Evolutionary conservation across 1,140 invertebrate genomes (phyloP).

Genomic region (Acyrthosiphon pisum): DNA sequence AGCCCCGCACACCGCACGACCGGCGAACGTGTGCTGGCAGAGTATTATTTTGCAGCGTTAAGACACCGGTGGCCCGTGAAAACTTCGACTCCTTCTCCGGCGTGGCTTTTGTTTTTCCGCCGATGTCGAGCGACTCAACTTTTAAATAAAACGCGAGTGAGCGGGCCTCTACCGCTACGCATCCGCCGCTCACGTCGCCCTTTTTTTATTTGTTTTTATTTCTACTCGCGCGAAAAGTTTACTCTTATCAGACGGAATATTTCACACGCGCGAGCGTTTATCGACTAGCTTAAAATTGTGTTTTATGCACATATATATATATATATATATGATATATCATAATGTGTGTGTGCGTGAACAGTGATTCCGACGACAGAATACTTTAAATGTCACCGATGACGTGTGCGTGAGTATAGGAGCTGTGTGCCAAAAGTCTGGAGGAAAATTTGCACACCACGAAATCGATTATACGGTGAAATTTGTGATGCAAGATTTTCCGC

Average conservation of each 20-base stretch:
- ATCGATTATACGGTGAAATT: background rate
- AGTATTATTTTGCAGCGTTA: constrained; percentile 12
- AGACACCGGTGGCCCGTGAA: constrained; percentile 17
- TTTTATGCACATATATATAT: background rate
- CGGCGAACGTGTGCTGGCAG: background rate
- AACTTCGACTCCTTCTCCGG: constrained; percentile 16
- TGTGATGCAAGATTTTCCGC: background rate
- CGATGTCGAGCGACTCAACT: background rate
- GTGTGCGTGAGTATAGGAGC: background rate
- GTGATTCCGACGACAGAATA: background rate
- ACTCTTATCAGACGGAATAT: background rate
- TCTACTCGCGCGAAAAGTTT: background rate
- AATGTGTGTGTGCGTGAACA: background rate
- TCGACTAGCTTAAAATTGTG: background rate
- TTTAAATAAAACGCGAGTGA: background rate
- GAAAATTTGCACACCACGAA: too few relatives aligned
- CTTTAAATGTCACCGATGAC: background rate
- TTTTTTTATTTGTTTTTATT: constrained; percentile 11
- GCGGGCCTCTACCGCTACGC: background rate
- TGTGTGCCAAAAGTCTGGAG: background rate
- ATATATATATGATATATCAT: background rate
- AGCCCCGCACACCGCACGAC: background rate
- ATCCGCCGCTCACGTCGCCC: background rate
- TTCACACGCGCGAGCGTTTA: background rate
- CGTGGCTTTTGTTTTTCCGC: constrained; percentile 36